A percentile compares a stretch with the other conserved stretches of the same genome.
Evolutionary conservation across 2,113 vertebrate genomes (phyloP).

Genomic region (Pachypanchax playfairii): DNA sequence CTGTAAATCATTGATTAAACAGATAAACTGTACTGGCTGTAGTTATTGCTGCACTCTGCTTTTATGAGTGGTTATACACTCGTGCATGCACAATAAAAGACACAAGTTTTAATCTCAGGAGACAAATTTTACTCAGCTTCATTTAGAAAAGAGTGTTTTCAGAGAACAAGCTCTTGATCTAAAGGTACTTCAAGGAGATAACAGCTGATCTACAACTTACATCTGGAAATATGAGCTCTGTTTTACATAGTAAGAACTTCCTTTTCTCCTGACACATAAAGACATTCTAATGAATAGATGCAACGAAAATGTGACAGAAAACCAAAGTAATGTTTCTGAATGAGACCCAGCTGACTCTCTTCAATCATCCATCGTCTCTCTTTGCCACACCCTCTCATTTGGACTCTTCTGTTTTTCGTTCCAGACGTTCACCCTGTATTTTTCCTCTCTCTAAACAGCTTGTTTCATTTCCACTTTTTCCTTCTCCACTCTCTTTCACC

Average conservation of each 20-base stretch:
- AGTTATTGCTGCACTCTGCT: constrained; percentile 32
- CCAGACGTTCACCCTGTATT: too few relatives aligned
- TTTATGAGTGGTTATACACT: constrained; percentile 30
- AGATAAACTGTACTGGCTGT: constrained; percentile 27
- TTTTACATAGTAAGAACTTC: constrained; percentile 23
- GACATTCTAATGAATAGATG: not conserved
- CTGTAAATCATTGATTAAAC: constrained; percentile 63
- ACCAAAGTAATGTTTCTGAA: not conserved
- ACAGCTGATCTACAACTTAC: constrained; percentile 34
- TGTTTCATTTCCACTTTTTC: too few relatives aligned
- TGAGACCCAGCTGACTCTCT: constrained; percentile 13
- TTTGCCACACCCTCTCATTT: constrained; percentile 28
- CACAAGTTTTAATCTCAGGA: constrained; percentile 17
- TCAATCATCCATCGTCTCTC: constrained; percentile 37
- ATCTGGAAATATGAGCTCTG: constrained; percentile 40
- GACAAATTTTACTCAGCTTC: constrained; percentile 44
- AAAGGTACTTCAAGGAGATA: constrained; percentile 26
- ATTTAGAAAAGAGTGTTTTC: constrained; percentile 39
- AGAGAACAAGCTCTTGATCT: constrained; percentile 28
- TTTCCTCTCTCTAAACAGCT: too few relatives aligned
- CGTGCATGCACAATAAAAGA: not conserved
- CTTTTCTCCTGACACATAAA: constrained; percentile 6
- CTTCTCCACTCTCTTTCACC: too few relatives aligned
- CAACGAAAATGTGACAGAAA: constrained; percentile 1
- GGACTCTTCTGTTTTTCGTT: constrained; percentile 39